Conservation (phyloP, 2,888 invertebrate genomes). For the Pandemis corylana region DNA sequence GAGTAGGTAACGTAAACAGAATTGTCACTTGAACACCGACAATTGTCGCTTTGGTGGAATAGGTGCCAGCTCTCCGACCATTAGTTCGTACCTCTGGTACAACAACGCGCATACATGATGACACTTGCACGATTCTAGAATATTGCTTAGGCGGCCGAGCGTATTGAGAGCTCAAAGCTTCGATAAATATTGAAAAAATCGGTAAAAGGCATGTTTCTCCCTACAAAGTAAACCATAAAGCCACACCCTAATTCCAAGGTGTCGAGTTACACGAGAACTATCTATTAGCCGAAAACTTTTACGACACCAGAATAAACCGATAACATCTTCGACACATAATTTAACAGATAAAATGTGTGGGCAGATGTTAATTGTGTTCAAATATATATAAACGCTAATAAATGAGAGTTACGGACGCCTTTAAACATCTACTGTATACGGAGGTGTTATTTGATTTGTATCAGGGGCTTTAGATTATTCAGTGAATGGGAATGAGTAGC, state of each 20-base stretch:
- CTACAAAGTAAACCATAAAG: conserved; percentile 46
- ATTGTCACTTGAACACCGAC: too few species aligned
- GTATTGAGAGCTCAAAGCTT: too few species aligned
- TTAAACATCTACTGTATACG: conserved; percentile 18
- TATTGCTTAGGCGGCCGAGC: too few species aligned
- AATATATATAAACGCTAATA: conserved; percentile 34
- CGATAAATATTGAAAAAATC: too few species aligned
- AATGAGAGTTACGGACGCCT: conserved; percentile 28
- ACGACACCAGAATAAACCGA: conserved; percentile 69
- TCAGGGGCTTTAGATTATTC: neutral
- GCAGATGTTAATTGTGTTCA: conserved; percentile 38
- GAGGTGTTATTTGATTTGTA: conserved; percentile 24
- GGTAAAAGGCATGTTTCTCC: neutral
- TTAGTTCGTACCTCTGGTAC: too few species aligned
- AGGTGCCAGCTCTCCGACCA: too few species aligned
- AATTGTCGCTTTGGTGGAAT: too few species aligned
- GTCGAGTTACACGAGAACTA: conserved; percentile 75
- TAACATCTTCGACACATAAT: conserved; percentile 66
- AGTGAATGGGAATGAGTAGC: neutral
- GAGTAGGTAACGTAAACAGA: too few species aligned
- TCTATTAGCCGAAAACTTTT: conserved; percentile 72
- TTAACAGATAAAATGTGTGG: conserved; percentile 58
- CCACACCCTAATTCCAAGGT: conserved; percentile 55
- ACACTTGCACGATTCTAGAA: too few species aligned
- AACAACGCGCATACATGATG: too few species aligned